These are phyloP conservation scores for Labrus mixtus DNA, from an alignment of 2,113 vertebrate genomes.

Conservation along the genomic window DNA sequence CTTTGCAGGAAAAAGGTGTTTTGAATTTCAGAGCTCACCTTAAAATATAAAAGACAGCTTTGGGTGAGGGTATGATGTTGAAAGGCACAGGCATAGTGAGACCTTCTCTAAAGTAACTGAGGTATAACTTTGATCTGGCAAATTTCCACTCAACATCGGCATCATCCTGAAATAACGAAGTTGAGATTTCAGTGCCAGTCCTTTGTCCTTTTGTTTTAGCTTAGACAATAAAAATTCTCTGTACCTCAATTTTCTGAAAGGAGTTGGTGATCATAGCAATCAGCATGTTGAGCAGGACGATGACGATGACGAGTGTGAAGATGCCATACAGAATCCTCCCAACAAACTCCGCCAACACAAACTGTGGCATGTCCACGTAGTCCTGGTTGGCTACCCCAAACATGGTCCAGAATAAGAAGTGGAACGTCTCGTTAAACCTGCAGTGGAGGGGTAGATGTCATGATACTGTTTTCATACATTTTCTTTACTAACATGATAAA, in stretches of 20 bases:
- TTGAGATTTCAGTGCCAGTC: background rate
- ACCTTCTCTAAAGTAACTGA: slow-evolving; percentile 91
- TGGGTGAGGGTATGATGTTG: slow-evolving; percentile 91
- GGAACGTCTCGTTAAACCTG: slow-evolving; percentile 92
- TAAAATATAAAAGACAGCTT: slow-evolving; percentile 86
- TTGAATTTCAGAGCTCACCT: slow-evolving; percentile 75
- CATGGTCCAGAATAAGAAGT: slow-evolving; percentile 96
- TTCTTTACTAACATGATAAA: no score
- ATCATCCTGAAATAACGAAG: slow-evolving; percentile 82
- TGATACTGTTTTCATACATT: no score
- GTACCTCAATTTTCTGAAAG: slow-evolving; percentile 93
- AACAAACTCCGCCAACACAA: slow-evolving; percentile 86
- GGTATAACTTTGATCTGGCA: slow-evolving; percentile 92
- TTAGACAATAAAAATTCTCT: background rate
- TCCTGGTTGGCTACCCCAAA: slow-evolving; percentile 89
- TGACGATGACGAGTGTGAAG: slow-evolving; percentile 91
- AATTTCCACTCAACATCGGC: slow-evolving; percentile 95
- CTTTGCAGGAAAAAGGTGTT: background rate
- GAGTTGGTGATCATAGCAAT: slow-evolving; percentile 96
- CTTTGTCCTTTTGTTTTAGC: background rate
- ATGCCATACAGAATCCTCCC: slow-evolving; percentile 89
- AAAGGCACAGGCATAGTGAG: slow-evolving; percentile 92
- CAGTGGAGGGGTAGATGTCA: background rate
- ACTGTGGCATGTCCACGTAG: slow-evolving; percentile 89
- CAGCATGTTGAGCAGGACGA: slow-evolving; percentile 93